Evolutionary conservation across 2,113 vertebrate species (phyloP), one percentile per base, ranked within the genome.

Genomic region (Acrocephalus kingi): DNA sequence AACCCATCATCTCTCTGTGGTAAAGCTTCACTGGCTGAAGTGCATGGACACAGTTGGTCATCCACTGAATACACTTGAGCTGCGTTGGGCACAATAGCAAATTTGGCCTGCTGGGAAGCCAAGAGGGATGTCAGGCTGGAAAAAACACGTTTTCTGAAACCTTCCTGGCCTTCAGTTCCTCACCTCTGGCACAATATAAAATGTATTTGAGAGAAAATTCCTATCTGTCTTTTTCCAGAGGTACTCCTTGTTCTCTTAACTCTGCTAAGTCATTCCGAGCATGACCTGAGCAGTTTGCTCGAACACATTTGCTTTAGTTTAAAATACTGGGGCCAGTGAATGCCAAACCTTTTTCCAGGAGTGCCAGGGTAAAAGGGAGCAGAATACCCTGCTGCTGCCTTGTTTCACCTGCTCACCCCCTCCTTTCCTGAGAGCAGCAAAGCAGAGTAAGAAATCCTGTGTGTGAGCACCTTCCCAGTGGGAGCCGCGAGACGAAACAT

Each of bases 21-120:
- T 31, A 75, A 84, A 87, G 76, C 48, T 89, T 71, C 79, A 33
- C 30, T 80, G 51, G 27, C 39, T 78, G n/a, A 95, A 73, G 39
- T 51, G 28, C 43, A 18, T 6, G 52, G 58, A 68, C 54, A 72
- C 35, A 76, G 35, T 5, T 90, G 72, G 46, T 39, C 62, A 83
- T 66, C 19, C 30, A 46, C 54, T 78, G 56, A 89, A 75, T 10
- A 14, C 21, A 31, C 43, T 13, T 63, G 35, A 94, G 46, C n/a
- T 80, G 1, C 28, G n/a, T 13, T 69, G 74, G 64, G n/a, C 16
- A 52, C 52, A 64, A 15, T 22, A 80, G 24, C 5, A 28, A 48
- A 46, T 16, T 28, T 45, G 64, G 56, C 59, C 22, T 37, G n/a
- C n/a, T 82, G 77, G 61, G 49, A 61, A 75, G 41, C 58, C 49